phyloP scores from a whole-genome alignment of 2,113 vertebrate species.

The Chrysochloris asiatica region DNA sequence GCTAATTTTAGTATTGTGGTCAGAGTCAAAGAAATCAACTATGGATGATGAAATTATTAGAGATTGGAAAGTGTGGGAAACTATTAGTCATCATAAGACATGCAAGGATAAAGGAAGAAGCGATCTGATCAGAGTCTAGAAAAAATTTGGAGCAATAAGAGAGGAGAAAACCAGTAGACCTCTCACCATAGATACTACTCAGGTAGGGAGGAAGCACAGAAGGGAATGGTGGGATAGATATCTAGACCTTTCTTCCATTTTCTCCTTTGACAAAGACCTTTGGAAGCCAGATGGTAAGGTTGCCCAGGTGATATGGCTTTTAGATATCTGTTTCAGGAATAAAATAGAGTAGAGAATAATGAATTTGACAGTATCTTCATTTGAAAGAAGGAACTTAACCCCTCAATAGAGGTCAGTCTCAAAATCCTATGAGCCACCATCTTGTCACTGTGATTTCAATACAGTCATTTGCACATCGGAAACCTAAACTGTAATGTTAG shows the following conservation, averaged over 20 bases:
- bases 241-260: neutral
- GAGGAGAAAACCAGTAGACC: neutral
- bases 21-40: slow-evolving; percentile 9
- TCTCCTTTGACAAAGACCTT: neutral
- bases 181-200: neutral
- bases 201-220: neutral
- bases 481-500: neutral
- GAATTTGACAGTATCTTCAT: neutral
- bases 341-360: neutral
- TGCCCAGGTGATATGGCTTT: neutral
- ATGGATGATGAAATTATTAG: neutral
- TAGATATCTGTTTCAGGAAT: neutral
- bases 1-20: neutral
- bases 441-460: neutral
- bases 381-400: neutral
- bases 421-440: neutral
- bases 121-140: neutral
- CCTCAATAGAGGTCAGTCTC: neutral
- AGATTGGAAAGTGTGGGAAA: neutral
- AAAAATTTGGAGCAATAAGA: neutral
- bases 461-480: neutral
- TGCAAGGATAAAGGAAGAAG: neutral
- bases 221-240: neutral
- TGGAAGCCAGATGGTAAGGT: neutral
- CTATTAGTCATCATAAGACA: neutral